A percentile compares a stretch with the other conserved stretches of the same genome.
These are phyloP conservation scores for Rhimphoctona megacephalus DNA, from an alignment of 2,888 invertebrate genomes.

Conservation along the genomic window DNA sequence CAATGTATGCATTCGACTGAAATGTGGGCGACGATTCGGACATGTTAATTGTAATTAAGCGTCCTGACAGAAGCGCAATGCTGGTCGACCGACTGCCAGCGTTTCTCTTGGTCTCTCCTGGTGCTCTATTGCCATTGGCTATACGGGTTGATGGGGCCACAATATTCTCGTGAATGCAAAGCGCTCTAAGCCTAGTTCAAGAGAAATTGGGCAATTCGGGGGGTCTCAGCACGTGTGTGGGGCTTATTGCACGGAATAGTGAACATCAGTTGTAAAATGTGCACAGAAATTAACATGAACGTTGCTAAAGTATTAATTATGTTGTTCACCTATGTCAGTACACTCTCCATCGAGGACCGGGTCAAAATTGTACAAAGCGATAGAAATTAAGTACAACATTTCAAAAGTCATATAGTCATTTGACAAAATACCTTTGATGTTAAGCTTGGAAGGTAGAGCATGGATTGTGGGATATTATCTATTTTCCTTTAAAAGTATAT, in stretches of 20 bases:
- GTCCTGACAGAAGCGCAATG: slow-evolving; percentile 55
- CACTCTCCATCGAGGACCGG: background rate
- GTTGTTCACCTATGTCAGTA: background rate
- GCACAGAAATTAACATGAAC: slow-evolving; percentile 39
- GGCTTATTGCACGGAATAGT: slow-evolving; percentile 16
- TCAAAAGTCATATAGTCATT: background rate
- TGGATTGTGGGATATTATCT: background rate
- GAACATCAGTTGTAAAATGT: slow-evolving; percentile 10
- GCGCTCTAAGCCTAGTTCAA: slow-evolving; percentile 47
- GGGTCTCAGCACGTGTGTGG: slow-evolving; percentile 24
- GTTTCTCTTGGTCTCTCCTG: slow-evolving; percentile 52
- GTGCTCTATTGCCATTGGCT: slow-evolving; percentile 30
- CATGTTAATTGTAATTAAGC: slow-evolving; percentile 70
- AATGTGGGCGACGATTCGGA: slow-evolving; percentile 64
- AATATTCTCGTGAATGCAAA: slow-evolving; percentile 59
- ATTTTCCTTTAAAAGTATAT: too few species aligned
- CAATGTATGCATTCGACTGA: slow-evolving; percentile 65
- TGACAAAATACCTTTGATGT: too few species aligned
- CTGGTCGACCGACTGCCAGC: slow-evolving; percentile 45
- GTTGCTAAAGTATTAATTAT: slow-evolving; percentile 43
- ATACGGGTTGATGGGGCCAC: slow-evolving; percentile 26
- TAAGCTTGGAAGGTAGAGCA: background rate
- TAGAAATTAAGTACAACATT: background rate
- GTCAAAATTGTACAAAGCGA: background rate
- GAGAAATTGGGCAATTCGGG: slow-evolving; percentile 62